These are phyloP conservation scores for Aldrovandia affinis DNA, from an alignment of 2,797 vertebrate species.

Conservation along the genomic window DNA sequence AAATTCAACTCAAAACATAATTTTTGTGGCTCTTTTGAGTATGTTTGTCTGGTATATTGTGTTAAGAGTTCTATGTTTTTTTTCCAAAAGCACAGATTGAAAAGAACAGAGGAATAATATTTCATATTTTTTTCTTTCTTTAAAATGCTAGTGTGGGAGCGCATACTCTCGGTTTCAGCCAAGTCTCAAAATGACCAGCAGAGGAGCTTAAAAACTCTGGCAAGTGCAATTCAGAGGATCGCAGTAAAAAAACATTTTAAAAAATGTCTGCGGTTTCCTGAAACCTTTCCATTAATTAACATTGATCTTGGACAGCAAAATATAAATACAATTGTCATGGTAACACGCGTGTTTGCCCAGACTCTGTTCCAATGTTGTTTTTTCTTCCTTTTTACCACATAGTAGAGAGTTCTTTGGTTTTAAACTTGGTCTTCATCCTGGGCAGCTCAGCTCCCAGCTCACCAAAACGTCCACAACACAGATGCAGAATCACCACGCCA, in stretches of 20 bases:
- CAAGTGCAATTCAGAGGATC: conserved; percentile 28
- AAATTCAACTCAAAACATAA: not conserved
- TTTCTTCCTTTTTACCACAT: not conserved
- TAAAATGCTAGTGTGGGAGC: conserved; percentile 4
- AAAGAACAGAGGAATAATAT: not conserved
- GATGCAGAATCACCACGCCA: not conserved
- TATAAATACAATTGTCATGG: conserved; percentile 42
- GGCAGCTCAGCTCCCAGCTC: not conserved
- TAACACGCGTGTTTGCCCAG: conserved; percentile 20
- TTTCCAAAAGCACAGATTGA: not conserved
- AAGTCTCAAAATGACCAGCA: conserved; percentile 31
- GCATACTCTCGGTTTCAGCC: not conserved
- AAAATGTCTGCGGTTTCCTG: conserved; percentile 36
- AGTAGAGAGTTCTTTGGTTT: conserved; percentile 27
- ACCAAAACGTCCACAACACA: not conserved
- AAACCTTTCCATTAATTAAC: conserved; percentile 33
- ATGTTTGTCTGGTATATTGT: not conserved
- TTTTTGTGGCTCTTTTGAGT: not conserved
- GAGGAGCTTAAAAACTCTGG: conserved; percentile 27
- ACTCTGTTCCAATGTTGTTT: not conserved
- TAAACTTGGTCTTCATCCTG: not conserved
- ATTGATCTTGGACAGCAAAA: conserved; percentile 12
- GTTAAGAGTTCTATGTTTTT: not conserved
- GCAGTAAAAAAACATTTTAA: conserved; percentile 34
- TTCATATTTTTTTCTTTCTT: not conserved